Evolutionary conservation across 2,888 invertebrate species (phyloP), one percentile per base, ranked within the genome.

Genomic region (Automeris io): DNA sequence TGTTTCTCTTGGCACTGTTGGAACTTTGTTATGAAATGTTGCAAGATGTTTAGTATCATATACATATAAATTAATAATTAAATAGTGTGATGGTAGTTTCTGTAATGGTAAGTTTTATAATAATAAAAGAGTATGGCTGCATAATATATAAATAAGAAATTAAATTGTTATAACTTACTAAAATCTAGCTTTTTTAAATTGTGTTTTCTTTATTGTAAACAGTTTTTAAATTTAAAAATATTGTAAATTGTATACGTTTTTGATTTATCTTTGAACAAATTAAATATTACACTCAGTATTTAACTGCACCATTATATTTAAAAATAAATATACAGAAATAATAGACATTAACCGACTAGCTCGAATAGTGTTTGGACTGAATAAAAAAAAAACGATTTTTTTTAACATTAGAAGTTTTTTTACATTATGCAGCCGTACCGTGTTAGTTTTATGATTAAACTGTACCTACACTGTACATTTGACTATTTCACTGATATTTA

Each of bases 21-120:
- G 42, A 75, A 67, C 71, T 68, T 71, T 76, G 65, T 72, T 61
- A 43, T 68, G 57, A 73, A 75, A 69, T 73, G 70, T 74, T 75
- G 77, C 76, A 75, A 77, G 69, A 70, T 71, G 66, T 64, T 70
- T 67, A 67, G 63, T 50, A 56, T 64, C 48, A 67, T 59, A 56
- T 46, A 51, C 63, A 49, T 59, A 41, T 57, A 51, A 51, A 49
- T 51, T 43, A 46, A 51, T 46, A 57, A 47, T 43, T 59, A 58
- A 51, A 47, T 49, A 40, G 32, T 35, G 36, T 40, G 19, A 36
- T 24, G 13, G 18, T 35, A 21, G 21, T 26, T 31, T 18, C 6
- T 23, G n/a, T n/a, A 23, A 46, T 59, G 75, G 78, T 80, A 68
- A 78, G 77, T 78, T 57, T 37, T 54, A 55, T 48, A 51, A 36